phyloP scores from a whole-genome alignment of 64 coral and sea anemone species.

The Porites lutea region DNA sequence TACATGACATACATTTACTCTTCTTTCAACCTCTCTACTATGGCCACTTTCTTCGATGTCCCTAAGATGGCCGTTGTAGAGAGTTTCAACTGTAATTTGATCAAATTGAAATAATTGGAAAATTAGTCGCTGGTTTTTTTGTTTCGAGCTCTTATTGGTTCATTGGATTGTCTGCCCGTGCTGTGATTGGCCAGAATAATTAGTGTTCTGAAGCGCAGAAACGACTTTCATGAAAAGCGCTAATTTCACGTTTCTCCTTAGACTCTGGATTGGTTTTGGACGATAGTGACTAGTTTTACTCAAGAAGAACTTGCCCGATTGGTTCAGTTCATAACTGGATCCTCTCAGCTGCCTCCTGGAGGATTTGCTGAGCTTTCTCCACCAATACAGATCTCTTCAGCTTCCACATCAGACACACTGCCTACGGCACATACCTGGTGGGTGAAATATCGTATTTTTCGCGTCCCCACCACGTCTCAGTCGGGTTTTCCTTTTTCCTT shows the following conservation, averaged over 20 bases:
- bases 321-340: slow-evolving; percentile 95
- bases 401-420: slow-evolving; percentile 41
- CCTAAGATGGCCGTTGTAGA: too few species aligned
- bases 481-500: too few species aligned
- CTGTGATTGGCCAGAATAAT: too few species aligned
- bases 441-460: not conserved
- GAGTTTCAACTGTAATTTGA: too few species aligned
- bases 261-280: slow-evolving; percentile 98
- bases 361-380: slow-evolving; percentile 92
- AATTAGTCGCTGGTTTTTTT: too few species aligned
- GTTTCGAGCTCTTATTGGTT: too few species aligned
- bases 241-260: not conserved
- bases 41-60: too few species aligned
- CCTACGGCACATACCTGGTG: slow-evolving; percentile 96
- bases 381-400: slow-evolving; percentile 75
- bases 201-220: not conserved
- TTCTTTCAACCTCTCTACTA: too few species aligned
- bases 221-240: not conserved
- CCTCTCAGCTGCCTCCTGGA: slow-evolving; percentile 95
- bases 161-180: too few species aligned
- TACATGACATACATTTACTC: too few species aligned
- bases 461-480: too few species aligned
- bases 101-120: too few species aligned
- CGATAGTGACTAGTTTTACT: slow-evolving; percentile 83
- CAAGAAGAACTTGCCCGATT: slow-evolving; percentile 93